Percentiles rank a stretch among this genome's conserved stretches.
phyloP scores from a whole-genome alignment of 1,140 invertebrate species.

The Acromyrmex echinatior region DNA sequence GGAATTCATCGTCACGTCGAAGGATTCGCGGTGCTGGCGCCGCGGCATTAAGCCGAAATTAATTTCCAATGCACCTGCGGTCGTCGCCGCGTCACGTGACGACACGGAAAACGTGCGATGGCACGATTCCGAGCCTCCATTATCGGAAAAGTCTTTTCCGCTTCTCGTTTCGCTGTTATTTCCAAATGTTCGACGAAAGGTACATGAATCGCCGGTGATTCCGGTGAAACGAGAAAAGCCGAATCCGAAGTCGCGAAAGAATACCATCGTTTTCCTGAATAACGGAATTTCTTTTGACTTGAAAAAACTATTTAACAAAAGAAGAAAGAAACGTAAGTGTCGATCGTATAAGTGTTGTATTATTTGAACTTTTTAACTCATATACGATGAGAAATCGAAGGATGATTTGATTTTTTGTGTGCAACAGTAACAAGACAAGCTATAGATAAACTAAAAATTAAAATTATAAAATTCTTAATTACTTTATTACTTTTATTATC shows the following conservation, averaged over 20 bases:
- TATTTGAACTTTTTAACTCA: background rate
- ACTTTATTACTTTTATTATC: background rate
- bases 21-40: constrained; percentile 48
- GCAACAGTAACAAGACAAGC: background rate
- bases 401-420: background rate
- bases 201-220: constrained; percentile 19
- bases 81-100: constrained; percentile 53
- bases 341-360: background rate
- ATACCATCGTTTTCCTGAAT: background rate
- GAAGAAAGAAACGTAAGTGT: constrained; percentile 18
- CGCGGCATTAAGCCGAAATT: constrained; percentile 77
- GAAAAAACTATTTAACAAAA: constrained; percentile 43
- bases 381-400: background rate
- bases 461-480: background rate
- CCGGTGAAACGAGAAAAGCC: constrained; percentile 58
- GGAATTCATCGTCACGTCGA: constrained; percentile 61
- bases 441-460: background rate
- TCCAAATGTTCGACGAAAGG: constrained; percentile 39
- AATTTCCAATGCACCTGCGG: constrained; percentile 81
- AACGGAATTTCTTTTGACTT: constrained; percentile 21
- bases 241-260: constrained; percentile 33
- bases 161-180: constrained; percentile 74
- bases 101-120: constrained; percentile 41
- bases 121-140: constrained; percentile 72
- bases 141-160: constrained; percentile 79